Conservation (phyloP, 2,113 vertebrate genomes). For the Aegotheles bennettii region DNA sequence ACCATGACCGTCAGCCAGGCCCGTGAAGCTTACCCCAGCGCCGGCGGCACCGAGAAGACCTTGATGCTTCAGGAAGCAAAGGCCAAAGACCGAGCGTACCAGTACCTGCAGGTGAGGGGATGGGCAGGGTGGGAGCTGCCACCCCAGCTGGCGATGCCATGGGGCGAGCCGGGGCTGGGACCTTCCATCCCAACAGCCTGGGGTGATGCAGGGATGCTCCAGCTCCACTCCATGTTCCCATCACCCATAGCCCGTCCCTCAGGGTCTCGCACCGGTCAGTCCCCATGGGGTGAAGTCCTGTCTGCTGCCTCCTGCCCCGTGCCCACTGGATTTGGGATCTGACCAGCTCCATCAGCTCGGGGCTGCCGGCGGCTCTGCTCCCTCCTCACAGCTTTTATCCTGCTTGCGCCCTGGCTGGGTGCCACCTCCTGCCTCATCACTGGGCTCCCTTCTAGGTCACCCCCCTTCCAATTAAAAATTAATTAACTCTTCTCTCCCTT, state of each 20-base stretch:
- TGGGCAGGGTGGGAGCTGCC: neutral
- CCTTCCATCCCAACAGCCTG: neutral
- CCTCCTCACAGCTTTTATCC: neutral
- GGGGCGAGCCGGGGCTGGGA: neutral
- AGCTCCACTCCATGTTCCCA: neutral
- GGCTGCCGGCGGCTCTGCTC: neutral
- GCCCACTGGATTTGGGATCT: neutral
- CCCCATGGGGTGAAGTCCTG: neutral
- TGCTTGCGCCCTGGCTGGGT: neutral
- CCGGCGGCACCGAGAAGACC: constrained; percentile 84
- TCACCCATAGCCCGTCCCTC: fast-evolving
- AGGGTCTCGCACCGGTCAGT: fast-evolving
- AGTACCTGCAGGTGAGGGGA: constrained; percentile 92
- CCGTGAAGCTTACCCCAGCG: constrained; percentile 87
- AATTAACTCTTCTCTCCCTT: constrained; percentile 53
- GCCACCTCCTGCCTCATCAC: neutral
- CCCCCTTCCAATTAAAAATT: constrained; percentile 56
- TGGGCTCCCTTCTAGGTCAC: neutral
- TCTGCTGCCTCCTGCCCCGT: neutral
- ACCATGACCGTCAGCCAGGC: constrained; percentile 99
- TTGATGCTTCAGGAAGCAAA: constrained; percentile 90
- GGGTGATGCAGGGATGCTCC: neutral
- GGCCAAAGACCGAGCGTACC: constrained; percentile 91
- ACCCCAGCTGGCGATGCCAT: fast-evolving
- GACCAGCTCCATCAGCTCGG: neutral